A percentile compares a stretch with the other conserved stretches of the same genome.
Evolutionary conservation across 2,888 invertebrate genomes (phyloP).

Genomic region (Lamellibrachia columna): DNA sequence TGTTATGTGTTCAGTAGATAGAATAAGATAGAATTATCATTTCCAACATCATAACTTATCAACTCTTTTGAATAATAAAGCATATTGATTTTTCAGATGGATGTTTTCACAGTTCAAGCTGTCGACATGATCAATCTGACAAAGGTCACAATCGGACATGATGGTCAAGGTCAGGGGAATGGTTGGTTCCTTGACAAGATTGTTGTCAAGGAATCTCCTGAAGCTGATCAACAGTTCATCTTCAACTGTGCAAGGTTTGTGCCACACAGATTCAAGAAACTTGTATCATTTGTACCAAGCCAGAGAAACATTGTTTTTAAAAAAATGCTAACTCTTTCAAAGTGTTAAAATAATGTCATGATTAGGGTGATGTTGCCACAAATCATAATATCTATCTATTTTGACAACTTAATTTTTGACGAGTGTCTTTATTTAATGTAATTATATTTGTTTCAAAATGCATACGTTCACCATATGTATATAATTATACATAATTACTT

Average conservation of each 20-base stretch:
- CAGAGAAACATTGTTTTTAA: no score
- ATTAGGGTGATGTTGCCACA: no score
- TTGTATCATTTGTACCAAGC: no score
- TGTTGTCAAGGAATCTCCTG: slow-evolving; percentile 50
- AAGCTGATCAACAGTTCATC: slow-evolving; percentile 31
- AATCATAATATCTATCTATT: no score
- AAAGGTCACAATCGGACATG: slow-evolving; percentile 61
- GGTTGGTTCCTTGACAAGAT: slow-evolving; percentile 61
- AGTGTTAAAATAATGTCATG: no score
- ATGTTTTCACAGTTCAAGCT: slow-evolving; percentile 59
- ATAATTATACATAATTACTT: no score
- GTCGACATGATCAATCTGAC: slow-evolving; percentile 60
- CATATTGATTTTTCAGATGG: slow-evolving; percentile 47
- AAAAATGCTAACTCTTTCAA: no score
- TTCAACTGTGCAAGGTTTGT: slow-evolving; percentile 42
- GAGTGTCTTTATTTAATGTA: no score
- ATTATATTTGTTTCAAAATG: background rate
- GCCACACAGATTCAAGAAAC: background rate
- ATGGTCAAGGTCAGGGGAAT: slow-evolving; percentile 55
- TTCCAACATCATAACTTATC: background rate
- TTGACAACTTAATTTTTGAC: no score
- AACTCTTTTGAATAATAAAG: background rate
- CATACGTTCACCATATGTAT: background rate
- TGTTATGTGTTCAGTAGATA: background rate
- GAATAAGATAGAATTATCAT: background rate